These are phyloP conservation scores for Alethe castanea DNA, from an alignment of 2,113 vertebrate genomes.

Conservation along the genomic window DNA sequence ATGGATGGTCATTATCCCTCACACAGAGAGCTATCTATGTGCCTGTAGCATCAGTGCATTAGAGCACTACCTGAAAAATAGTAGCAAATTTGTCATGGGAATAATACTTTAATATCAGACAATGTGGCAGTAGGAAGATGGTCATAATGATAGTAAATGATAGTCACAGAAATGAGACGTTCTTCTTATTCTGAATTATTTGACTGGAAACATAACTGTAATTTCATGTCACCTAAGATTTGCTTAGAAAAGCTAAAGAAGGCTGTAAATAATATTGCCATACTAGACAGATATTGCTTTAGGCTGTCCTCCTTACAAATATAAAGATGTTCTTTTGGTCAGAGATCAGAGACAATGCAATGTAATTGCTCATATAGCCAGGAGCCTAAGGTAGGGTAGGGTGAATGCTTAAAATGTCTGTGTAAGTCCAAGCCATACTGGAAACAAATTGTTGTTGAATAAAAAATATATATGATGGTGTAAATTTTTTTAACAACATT, in stretches of 20 bases:
- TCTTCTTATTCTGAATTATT: not conserved
- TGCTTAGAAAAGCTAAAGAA: not conserved
- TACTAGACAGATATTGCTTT: not conserved
- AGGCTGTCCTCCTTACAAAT: not conserved
- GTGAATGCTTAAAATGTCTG: not conserved
- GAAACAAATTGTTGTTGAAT: not conserved
- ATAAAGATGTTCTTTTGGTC: not conserved
- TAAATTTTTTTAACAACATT: not conserved
- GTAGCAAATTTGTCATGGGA: not conserved
- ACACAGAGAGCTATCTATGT: not conserved
- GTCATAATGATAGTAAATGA: not conserved
- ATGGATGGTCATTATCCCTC: not conserved
- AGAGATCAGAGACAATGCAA: not conserved
- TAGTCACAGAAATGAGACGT: not conserved
- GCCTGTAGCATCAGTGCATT: not conserved
- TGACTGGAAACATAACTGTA: not conserved
- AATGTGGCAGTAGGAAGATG: not conserved
- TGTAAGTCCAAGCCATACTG: not conserved
- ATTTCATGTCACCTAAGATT: not conserved
- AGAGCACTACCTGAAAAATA: not conserved
- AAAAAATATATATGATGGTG: not conserved
- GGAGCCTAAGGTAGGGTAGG: not conserved
- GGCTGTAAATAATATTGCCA: not conserved
- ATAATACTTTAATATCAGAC: not conserved
- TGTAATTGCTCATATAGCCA: not conserved